phyloP scores from a whole-genome alignment of 2,113 vertebrate species.

The Helogale parvula region DNA sequence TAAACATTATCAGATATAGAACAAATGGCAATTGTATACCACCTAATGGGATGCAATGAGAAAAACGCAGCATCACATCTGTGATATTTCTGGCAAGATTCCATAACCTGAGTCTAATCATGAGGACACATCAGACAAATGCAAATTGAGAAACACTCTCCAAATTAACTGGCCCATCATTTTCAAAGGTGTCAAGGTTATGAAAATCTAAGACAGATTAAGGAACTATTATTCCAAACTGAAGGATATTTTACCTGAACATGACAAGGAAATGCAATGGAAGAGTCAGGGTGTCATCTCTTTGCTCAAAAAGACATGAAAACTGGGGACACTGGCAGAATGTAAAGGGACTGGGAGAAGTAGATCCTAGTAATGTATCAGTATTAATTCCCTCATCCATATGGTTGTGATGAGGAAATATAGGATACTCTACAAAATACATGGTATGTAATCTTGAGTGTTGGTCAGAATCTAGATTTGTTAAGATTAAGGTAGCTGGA shows the following conservation, averaged over 20 bases:
- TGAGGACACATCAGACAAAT: neutral
- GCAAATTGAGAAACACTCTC: neutral
- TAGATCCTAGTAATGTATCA: neutral
- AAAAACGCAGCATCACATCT: neutral
- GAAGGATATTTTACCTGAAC: neutral
- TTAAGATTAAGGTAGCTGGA: neutral
- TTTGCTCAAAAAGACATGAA: slow-evolving; percentile 9
- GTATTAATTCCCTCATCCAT: neutral
- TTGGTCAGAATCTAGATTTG: neutral
- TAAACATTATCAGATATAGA: neutral
- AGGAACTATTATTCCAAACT: neutral
- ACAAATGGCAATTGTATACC: neutral
- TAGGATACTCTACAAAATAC: neutral
- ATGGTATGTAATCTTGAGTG: neutral
- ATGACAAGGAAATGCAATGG: neutral
- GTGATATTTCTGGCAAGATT: neutral
- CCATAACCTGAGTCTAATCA: neutral
- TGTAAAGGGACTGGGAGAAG: neutral
- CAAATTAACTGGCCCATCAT: neutral
- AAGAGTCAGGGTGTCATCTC: neutral
- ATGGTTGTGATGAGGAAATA: neutral
- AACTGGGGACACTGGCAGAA: neutral
- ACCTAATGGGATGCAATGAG: neutral
- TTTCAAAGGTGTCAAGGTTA: neutral
- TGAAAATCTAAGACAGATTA: neutral